phyloP scores from a whole-genome alignment of 2,113 vertebrate genomes.

The Austrofundulus limnaeus region DNA sequence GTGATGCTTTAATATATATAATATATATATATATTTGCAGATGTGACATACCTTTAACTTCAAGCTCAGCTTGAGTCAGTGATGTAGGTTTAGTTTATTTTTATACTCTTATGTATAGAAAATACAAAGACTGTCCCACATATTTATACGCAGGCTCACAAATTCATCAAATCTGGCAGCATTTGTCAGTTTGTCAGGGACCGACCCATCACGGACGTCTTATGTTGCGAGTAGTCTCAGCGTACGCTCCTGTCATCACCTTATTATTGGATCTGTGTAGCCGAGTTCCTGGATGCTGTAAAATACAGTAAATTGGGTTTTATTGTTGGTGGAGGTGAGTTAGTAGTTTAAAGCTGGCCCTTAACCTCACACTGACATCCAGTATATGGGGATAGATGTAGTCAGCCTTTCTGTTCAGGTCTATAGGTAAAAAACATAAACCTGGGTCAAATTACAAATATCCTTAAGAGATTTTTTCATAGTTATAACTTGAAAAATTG shows the following conservation, averaged over 20 bases:
- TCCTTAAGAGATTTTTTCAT: slow-evolving; percentile 25
- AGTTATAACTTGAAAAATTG: too few relatives aligned
- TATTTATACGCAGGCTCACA: slow-evolving; percentile 65
- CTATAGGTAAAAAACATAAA: slow-evolving; percentile 24
- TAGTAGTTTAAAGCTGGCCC: slow-evolving; percentile 61
- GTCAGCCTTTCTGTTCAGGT: slow-evolving; percentile 26
- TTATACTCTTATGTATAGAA: slow-evolving; percentile 78
- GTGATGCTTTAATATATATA: slow-evolving; percentile 63
- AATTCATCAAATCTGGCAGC: slow-evolving; percentile 72
- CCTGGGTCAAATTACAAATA: slow-evolving; percentile 39
- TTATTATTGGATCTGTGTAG: slow-evolving; percentile 70
- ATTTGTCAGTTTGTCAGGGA: slow-evolving; percentile 81
- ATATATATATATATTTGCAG: slow-evolving; percentile 64
- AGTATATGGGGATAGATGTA: slow-evolving; percentile 30
- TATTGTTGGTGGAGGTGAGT: slow-evolving; percentile 53
- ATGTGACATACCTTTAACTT: slow-evolving; percentile 74
- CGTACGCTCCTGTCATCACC: slow-evolving; percentile 68
- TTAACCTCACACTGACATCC: slow-evolving; percentile 14
- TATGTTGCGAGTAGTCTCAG: slow-evolving; percentile 72
- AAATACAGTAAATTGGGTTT: slow-evolving; percentile 62
- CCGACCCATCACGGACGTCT: slow-evolving; percentile 72
- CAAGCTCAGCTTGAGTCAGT: slow-evolving; percentile 70
- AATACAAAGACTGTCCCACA: slow-evolving; percentile 54
- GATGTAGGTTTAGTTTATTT: slow-evolving; percentile 78
- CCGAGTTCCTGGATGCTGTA: slow-evolving; percentile 48